Evolutionary conservation across 2,797 vertebrate species (phyloP).

Genomic region (Poeciliopsis gracilis): DNA sequence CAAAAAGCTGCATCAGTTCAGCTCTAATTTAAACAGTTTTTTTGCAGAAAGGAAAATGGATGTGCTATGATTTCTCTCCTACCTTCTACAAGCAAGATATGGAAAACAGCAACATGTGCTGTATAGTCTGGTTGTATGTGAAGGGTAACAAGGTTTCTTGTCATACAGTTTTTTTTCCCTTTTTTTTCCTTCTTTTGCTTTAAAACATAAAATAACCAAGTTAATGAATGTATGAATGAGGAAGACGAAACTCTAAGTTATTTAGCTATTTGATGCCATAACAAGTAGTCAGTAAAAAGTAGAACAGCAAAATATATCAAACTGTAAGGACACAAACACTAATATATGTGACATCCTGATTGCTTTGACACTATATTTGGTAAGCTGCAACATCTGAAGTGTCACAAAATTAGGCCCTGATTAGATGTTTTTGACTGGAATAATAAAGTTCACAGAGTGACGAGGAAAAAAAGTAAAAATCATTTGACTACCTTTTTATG

Average conservation of each 20-base stretch:
- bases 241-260: neutral
- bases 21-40: too few relatives aligned
- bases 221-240: neutral
- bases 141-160: neutral
- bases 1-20: too few relatives aligned
- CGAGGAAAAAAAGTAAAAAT: neutral
- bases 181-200: too few relatives aligned
- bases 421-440: neutral
- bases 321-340: neutral
- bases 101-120: neutral
- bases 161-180: too few relatives aligned
- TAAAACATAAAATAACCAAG: neutral
- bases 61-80: neutral
- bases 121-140: neutral
- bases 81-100: neutral
- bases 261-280: neutral
- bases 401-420: neutral
- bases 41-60: neutral
- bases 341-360: neutral
- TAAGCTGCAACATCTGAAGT: neutral
- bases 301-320: neutral
- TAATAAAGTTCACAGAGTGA: neutral
- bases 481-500: neutral
- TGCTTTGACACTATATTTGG: neutral
- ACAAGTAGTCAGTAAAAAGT: neutral